These are phyloP conservation scores for Lagria hirta DNA, from an alignment of 2,888 invertebrate species.

Conservation along the genomic window DNA sequence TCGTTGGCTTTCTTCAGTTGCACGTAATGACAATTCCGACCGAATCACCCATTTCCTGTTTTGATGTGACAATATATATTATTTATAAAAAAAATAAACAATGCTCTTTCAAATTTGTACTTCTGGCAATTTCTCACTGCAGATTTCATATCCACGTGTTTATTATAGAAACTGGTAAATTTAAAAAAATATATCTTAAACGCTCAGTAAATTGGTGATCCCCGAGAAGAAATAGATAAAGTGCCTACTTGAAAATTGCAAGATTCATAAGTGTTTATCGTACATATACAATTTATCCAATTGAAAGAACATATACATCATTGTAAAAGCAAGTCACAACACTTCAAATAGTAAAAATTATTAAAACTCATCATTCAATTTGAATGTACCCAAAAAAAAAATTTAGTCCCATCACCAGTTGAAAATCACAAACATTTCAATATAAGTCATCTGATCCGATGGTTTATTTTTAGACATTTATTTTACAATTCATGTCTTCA, in stretches of 20 bases:
- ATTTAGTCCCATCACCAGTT: slow-evolving; percentile 44
- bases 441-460: slow-evolving; percentile 9
- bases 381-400: slow-evolving; percentile 29
- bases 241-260: slow-evolving; percentile 35
- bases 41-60: too few relatives aligned
- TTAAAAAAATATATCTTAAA: too few relatives aligned
- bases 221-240: slow-evolving; percentile 29
- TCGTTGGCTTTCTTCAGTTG: too few relatives aligned
- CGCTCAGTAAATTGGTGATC: too few relatives aligned
- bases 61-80: too few relatives aligned
- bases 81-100: too few relatives aligned
- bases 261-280: slow-evolving; percentile 33
- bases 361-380: slow-evolving; percentile 27
- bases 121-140: too few relatives aligned
- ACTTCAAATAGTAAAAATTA: slow-evolving; percentile 7
- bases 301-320: slow-evolving; percentile 22
- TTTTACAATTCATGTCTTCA: slow-evolving; percentile 26
- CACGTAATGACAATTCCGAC: too few relatives aligned
- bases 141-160: too few relatives aligned
- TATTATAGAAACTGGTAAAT: too few relatives aligned
- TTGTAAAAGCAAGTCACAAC: slow-evolving; percentile 25
- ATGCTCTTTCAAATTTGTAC: too few relatives aligned
- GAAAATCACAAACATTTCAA: slow-evolving; percentile 31
- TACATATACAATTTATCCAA: slow-evolving; percentile 31
- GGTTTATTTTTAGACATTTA: slow-evolving; percentile 22